phyloP scores from a whole-genome alignment of 2,888 invertebrate species.

The Stramonita haemastoma region DNA sequence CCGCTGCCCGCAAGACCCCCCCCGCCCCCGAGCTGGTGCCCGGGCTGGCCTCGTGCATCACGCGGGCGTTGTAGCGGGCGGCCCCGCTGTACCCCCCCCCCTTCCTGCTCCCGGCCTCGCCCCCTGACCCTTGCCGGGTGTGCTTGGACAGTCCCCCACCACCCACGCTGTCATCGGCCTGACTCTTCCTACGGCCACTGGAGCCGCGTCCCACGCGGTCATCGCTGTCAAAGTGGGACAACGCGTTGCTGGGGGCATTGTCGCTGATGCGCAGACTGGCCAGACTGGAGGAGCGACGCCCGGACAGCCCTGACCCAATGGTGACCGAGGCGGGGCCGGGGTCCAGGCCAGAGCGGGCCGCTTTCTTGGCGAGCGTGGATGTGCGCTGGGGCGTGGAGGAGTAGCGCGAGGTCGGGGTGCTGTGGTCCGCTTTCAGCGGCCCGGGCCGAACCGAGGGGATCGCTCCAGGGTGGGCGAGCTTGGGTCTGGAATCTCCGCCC shows the following conservation, averaged over 20 bases:
- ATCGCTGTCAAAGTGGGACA: conserved; percentile 32
- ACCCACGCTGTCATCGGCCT: background rate
- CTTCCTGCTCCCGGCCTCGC: background rate
- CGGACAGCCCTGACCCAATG: conserved; percentile 26
- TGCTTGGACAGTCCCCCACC: background rate
- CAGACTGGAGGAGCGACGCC: conserved; percentile 56
- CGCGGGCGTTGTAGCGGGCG: conserved; percentile 43
- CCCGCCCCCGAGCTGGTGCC: conserved; percentile 22
- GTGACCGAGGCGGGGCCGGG: background rate
- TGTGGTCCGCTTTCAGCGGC: conserved; percentile 63
- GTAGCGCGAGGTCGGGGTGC: background rate
- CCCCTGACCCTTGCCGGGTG: background rate
- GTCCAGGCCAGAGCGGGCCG: background rate
- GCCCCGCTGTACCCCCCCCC: conserved; percentile 1
- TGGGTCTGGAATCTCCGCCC: conserved; percentile 1
- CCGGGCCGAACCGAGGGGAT: conserved; percentile 43
- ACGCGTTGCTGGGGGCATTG: conserved; percentile 44
- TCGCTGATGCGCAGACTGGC: conserved; percentile 51
- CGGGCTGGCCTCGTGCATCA: conserved; percentile 47
- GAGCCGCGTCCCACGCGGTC: conserved; percentile 47
- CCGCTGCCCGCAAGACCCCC: background rate
- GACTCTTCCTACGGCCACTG: conserved; percentile 50
- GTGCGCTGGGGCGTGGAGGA: background rate
- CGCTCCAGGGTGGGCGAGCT: background rate
- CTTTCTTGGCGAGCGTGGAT: conserved; percentile 19